Evolutionary conservation across 2,797 vertebrate genomes (phyloP).

Genomic region (Melanogrammus aeglefinus): DNA sequence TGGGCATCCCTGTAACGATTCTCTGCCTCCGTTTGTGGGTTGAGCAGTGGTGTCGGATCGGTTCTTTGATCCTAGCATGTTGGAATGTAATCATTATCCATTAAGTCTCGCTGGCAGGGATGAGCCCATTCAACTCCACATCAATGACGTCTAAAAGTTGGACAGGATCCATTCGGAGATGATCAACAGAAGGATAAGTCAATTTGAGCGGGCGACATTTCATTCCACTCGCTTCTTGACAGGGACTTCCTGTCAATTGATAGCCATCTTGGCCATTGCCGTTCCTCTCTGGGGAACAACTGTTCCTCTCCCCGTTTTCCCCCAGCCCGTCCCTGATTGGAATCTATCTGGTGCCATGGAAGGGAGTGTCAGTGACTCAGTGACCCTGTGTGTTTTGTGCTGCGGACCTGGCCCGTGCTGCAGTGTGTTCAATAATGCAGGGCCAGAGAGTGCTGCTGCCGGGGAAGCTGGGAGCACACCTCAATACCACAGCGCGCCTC

Average conservation of each 20-base stretch:
- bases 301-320: conserved; percentile 14
- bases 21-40: too few species aligned
- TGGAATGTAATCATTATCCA: conserved; percentile 39
- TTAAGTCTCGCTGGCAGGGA: conserved; percentile 48
- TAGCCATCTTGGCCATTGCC: neutral
- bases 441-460: conserved; percentile 30
- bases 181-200: conserved; percentile 43
- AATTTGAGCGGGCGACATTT: conserved; percentile 6
- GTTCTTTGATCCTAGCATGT: conserved; percentile 21
- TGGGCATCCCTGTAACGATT: too few species aligned
- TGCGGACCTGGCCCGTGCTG: conserved; percentile 35
- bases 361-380: conserved; percentile 25
- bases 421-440: conserved; percentile 72
- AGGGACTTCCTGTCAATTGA: conserved; percentile 4
- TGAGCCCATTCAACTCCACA: conserved; percentile 44
- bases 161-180: conserved; percentile 43
- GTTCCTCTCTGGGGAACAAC: conserved; percentile 23
- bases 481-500: conserved; percentile 35
- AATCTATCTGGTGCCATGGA: conserved; percentile 39
- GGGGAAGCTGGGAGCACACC: conserved; percentile 42
- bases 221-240: neutral
- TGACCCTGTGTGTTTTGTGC: conserved; percentile 42
- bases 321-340: conserved; percentile 29
- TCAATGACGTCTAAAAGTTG: conserved; percentile 49
- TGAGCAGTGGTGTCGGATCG: too few species aligned